phyloP scores from a whole-genome alignment of 2,113 vertebrate genomes.

The Trichechus manatus region DNA sequence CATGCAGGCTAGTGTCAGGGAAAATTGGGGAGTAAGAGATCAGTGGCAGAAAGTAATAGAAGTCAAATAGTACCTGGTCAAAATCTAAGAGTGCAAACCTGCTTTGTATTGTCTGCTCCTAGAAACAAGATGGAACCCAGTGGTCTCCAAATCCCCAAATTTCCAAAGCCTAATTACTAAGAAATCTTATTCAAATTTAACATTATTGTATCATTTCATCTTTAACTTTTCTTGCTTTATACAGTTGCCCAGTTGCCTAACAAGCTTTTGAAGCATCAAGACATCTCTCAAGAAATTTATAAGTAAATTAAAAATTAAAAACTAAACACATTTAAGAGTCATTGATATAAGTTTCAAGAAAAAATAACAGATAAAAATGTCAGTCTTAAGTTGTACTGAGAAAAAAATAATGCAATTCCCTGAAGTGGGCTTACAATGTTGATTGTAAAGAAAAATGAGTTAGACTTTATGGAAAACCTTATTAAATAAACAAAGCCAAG shows the following conservation, averaged over 20 bases:
- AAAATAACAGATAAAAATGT: neutral
- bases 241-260: neutral
- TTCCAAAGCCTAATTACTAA: neutral
- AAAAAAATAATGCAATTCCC: neutral
- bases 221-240: neutral
- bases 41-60: neutral
- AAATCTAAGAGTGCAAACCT: neutral
- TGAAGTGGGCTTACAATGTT: neutral
- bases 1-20: neutral
- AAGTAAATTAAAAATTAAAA: conserved; percentile 43
- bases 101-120: neutral
- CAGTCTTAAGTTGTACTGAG: neutral
- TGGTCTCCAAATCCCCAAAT: neutral
- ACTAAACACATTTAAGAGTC: neutral
- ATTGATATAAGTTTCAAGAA: neutral
- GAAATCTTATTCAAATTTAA: neutral
- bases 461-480: conserved; percentile 56
- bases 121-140: neutral
- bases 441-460: conserved; percentile 46
- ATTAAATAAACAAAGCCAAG: conserved; percentile 64
- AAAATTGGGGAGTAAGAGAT: neutral
- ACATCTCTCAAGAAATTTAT: neutral
- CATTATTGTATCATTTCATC: neutral
- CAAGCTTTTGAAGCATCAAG: neutral
- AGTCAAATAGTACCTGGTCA: neutral